Evolutionary conservation across 2,113 vertebrate genomes (phyloP).

Genomic region (Myiopsitta monachus): DNA sequence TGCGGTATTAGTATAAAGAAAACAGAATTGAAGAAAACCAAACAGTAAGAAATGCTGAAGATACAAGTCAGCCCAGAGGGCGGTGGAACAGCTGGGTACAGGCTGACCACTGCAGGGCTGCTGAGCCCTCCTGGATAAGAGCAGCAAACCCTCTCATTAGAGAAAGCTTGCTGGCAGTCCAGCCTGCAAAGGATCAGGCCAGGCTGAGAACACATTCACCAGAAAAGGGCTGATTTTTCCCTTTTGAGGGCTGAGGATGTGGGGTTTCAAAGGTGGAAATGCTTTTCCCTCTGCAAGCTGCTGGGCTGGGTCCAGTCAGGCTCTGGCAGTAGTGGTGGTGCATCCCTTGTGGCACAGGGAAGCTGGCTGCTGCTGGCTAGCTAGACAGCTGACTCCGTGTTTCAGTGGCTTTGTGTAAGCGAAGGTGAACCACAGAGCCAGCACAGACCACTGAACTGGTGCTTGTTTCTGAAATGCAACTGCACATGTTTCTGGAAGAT

Average conservation of each 20-base stretch:
- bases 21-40: not conserved
- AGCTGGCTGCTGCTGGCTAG: not conserved
- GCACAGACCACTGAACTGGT: not conserved
- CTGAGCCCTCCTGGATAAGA: not conserved
- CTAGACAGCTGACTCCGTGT: not conserved
- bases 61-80: not conserved
- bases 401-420: not conserved
- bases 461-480: not conserved
- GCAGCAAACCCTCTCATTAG: not conserved
- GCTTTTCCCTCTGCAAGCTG: not conserved
- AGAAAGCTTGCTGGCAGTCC: not conserved
- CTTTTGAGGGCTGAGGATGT: not conserved
- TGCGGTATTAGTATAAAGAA: not conserved
- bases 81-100: not conserved
- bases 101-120: not conserved
- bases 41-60: not conserved
- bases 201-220: not conserved
- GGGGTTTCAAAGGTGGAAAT: not conserved
- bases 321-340: not conserved
- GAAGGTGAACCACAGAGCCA: not conserved
- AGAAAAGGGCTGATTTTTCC: not conserved
- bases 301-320: fast-evolving
- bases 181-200: not conserved
- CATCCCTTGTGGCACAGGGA: not conserved
- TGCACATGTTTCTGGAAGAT: not conserved